These are phyloP conservation scores for Selene dorsalis DNA, from an alignment of 2,797 vertebrate genomes.

Conservation along the genomic window DNA sequence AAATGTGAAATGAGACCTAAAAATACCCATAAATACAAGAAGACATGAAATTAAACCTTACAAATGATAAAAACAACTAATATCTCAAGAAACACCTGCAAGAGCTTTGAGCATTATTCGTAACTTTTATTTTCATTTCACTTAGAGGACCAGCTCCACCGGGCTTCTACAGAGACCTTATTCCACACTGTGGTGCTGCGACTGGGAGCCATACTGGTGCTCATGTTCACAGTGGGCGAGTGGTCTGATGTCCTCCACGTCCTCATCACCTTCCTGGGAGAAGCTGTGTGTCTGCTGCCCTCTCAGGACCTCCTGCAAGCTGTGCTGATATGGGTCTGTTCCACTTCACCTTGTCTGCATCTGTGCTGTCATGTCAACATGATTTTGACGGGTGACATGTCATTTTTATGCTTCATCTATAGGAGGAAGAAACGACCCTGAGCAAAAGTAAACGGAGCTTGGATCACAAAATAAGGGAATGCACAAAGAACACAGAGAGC, in stretches of 20 bases:
- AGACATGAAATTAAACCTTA: neutral
- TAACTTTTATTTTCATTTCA: conserved; percentile 1
- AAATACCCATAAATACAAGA: too few relatives aligned
- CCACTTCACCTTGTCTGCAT: neutral
- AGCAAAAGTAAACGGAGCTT: conserved; percentile 24
- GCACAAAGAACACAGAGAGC: neutral
- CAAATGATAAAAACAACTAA: neutral
- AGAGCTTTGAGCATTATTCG: neutral
- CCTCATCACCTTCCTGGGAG: conserved; percentile 85
- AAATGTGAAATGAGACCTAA: neutral
- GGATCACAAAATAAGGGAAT: conserved; percentile 21
- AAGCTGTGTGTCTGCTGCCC: conserved; percentile 84
- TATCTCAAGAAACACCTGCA: neutral
- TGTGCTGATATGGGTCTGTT: conserved; percentile 77
- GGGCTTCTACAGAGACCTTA: conserved; percentile 53
- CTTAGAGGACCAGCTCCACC: conserved; percentile 85
- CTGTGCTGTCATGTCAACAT: neutral
- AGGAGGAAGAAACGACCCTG: conserved; percentile 56
- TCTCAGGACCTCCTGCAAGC: conserved; percentile 78
- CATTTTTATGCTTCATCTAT: conserved; percentile 29
- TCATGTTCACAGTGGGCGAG: conserved; percentile 87
- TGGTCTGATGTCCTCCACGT: conserved; percentile 88
- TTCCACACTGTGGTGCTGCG: conserved; percentile 84
- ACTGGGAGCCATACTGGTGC: conserved; percentile 87
- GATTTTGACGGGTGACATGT: neutral